Conservation (phyloP, 1,140 invertebrate genomes). For the Whitmania pigra region DNA sequence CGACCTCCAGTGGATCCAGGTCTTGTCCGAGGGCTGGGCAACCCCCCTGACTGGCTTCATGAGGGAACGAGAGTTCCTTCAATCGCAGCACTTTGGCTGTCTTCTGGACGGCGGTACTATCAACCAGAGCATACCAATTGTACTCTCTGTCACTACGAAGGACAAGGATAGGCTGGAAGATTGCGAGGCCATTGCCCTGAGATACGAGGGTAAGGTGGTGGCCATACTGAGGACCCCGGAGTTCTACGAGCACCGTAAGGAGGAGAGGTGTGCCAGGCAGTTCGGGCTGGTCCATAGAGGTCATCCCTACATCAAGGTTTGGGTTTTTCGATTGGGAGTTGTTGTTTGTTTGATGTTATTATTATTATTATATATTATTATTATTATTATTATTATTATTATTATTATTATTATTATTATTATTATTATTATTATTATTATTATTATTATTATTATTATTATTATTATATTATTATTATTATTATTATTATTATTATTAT, state of each 20-base stretch:
- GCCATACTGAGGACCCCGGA: conserved; percentile 82
- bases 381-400: not conserved
- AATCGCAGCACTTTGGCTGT: conserved; percentile 84
- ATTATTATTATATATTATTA: not conserved
- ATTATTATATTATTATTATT: too few relatives aligned
- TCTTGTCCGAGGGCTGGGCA: conserved; percentile 94
- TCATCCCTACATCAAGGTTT: conserved; percentile 76
- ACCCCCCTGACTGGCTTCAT: conserved; percentile 87
- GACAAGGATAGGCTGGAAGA: conserved; percentile 65
- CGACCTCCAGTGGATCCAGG: conserved; percentile 82
- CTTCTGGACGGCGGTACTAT: conserved; percentile 55
- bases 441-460: not conserved
- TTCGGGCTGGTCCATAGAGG: conserved; percentile 75
- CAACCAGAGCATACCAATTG: conserved; percentile 91
- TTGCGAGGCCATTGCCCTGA: conserved; percentile 47
- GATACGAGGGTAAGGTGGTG: conserved; percentile 56
- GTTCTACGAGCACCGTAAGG: conserved; percentile 86
- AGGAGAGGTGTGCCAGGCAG: conserved; percentile 77
- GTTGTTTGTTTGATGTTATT: not conserved
- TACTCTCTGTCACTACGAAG: conserved; percentile 61
- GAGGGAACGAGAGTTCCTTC: conserved; percentile 84
- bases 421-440: too few relatives aligned
- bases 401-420: not conserved
- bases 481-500: too few relatives aligned
- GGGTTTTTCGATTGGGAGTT: not conserved